Percentiles rank a stretch among this genome's conserved stretches.
These are phyloP conservation scores for Limnothrissa miodon DNA, from an alignment of 2,113 vertebrate species.

Conservation along the genomic window DNA sequence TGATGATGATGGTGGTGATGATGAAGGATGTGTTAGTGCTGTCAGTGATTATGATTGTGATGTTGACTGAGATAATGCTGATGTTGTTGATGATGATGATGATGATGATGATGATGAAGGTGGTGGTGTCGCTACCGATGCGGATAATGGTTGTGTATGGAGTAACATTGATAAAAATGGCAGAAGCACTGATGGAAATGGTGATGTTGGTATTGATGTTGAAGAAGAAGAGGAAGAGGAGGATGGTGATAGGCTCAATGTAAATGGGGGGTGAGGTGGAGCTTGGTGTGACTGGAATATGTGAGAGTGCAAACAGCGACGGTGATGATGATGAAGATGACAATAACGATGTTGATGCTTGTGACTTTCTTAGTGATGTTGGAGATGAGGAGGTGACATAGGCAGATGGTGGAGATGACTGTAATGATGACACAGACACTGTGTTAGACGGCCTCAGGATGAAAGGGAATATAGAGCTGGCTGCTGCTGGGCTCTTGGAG, in stretches of 20 bases:
- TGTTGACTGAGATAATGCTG: background rate
- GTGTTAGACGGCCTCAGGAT: background rate
- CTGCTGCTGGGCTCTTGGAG: background rate
- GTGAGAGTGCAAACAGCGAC: constrained; percentile 14
- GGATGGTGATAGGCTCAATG: constrained; percentile 19
- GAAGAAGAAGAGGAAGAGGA: constrained; percentile 18
- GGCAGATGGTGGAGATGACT: background rate
- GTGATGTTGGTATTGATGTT: background rate
- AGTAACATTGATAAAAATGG: background rate
- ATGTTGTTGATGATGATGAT: background rate
- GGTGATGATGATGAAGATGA: background rate
- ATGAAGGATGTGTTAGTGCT: too few relatives aligned
- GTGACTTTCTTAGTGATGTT: constrained; percentile 27
- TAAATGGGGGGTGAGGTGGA: background rate
- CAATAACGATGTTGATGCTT: constrained; percentile 31
- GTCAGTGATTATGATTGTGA: background rate
- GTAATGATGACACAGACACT: constrained; percentile 1
- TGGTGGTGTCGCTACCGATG: background rate
- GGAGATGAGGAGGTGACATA: background rate
- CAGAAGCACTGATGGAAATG: background rate
- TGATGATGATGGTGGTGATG: background rate
- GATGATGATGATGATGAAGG: background rate
- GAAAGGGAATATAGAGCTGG: background rate
- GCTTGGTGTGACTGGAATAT: background rate
- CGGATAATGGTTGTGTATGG: background rate